Conservation (phyloP, 2,113 vertebrate genomes). For the Herpetotheres cachinnans region DNA sequence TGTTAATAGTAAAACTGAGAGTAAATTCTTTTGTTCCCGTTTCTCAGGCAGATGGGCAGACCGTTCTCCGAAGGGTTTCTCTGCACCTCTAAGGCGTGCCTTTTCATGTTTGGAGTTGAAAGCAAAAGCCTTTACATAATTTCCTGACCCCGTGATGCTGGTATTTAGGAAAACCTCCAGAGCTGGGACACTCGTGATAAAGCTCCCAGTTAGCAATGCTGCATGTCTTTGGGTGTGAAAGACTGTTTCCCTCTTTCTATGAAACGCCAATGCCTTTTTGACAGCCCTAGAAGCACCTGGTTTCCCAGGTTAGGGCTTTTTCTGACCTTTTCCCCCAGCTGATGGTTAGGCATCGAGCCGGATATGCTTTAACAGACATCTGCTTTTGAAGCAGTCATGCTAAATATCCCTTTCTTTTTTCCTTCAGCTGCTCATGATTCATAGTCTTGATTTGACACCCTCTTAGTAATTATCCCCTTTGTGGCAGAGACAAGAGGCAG, state of each 20-base stretch:
- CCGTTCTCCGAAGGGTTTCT: background rate
- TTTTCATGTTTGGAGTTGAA: background rate
- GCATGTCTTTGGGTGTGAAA: background rate
- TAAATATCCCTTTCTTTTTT: background rate
- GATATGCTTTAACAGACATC: background rate
- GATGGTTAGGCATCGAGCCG: fast-evolving
- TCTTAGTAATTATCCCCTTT: background rate
- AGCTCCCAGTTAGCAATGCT: background rate
- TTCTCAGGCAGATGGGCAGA: background rate
- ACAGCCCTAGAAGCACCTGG: background rate
- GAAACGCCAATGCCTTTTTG: fast-evolving
- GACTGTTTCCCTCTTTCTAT: background rate
- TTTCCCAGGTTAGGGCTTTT: background rate
- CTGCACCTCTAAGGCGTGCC: background rate
- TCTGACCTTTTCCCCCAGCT: background rate
- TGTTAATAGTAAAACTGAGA: background rate
- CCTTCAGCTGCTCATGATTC: conserved; percentile 4
- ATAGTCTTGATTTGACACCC: background rate
- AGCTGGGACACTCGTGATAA: background rate
- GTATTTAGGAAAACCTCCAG: background rate
- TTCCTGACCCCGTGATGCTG: background rate
- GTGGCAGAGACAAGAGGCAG: background rate
- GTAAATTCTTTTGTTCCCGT: background rate
- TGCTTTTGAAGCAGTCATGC: background rate
- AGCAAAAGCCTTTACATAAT: background rate